These are phyloP conservation scores for Cataglyphis altisquamis DNA, from an alignment of 2,888 invertebrate genomes.

Conservation along the genomic window DNA sequence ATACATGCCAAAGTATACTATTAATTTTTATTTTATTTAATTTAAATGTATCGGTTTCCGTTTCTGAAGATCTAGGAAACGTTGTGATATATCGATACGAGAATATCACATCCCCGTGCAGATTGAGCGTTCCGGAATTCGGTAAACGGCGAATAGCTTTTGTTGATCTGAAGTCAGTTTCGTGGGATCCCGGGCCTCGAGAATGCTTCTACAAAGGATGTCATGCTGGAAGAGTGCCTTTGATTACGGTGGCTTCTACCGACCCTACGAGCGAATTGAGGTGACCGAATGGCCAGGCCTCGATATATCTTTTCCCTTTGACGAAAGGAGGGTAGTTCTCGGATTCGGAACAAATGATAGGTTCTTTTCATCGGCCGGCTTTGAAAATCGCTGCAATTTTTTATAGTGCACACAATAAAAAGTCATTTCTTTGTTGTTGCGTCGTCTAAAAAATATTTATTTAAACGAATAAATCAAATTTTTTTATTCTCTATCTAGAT, in stretches of 20 bases:
- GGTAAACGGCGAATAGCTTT: conserved; percentile 2
- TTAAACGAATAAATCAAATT: background rate
- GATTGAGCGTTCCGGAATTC: background rate
- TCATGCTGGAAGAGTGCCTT: conserved; percentile 41
- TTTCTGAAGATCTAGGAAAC: background rate
- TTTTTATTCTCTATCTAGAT: background rate
- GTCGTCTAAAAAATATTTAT: conserved; percentile 25
- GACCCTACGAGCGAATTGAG: conserved; percentile 30
- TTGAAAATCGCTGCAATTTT: conserved; percentile 34
- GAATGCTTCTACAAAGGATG: conserved; percentile 47
- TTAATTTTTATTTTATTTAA: background rate
- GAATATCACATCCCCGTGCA: background rate
- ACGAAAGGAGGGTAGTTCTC: conserved; percentile 6
- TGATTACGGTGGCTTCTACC: conserved; percentile 37
- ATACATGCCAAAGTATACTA: background rate
- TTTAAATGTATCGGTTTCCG: background rate
- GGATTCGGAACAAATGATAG: conserved; percentile 12
- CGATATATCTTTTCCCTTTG: conserved; percentile 42
- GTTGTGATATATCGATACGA: conserved; percentile 11
- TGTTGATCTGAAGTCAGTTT: conserved; percentile 56
- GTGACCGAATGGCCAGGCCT: conserved; percentile 33
- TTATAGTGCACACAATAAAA: conserved; percentile 10
- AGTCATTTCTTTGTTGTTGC: conserved; percentile 32
- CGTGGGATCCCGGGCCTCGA: conserved; percentile 12
- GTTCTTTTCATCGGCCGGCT: background rate